Conservation (phyloP, 2,797 vertebrate species). For the Tragopan temminckii region DNA sequence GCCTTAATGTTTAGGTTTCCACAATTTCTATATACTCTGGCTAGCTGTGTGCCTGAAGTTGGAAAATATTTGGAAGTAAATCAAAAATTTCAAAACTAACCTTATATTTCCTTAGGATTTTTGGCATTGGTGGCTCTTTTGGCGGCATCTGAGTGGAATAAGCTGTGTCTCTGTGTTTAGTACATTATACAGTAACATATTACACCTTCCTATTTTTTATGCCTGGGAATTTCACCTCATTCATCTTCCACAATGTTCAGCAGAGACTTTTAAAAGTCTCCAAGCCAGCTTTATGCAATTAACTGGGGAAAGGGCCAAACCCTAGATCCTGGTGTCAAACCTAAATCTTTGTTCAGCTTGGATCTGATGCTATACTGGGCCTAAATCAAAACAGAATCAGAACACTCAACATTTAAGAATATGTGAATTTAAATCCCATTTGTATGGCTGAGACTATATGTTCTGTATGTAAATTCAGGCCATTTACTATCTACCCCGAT, state of each 20-base stretch:
- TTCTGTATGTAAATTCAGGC: not conserved
- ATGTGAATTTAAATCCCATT: not conserved
- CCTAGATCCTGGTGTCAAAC: constrained; percentile 50
- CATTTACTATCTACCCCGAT: not conserved
- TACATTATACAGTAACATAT: constrained; percentile 66
- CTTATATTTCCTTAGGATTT: constrained; percentile 61
- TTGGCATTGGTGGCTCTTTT: constrained; percentile 56
- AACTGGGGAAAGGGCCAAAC: constrained; percentile 33
- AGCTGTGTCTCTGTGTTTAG: constrained; percentile 63
- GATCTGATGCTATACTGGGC: not conserved
- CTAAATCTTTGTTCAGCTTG: not conserved
- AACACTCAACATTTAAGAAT: not conserved
- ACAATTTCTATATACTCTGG: constrained; percentile 53
- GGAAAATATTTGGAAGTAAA: constrained; percentile 70
- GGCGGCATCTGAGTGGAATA: constrained; percentile 66
- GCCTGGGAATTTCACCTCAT: constrained; percentile 72
- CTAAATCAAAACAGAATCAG: constrained; percentile 34
- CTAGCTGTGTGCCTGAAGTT: constrained; percentile 54
- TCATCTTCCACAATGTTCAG: constrained; percentile 61
- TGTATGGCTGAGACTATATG: not conserved
- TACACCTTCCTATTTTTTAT: constrained; percentile 56
- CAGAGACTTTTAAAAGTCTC: constrained; percentile 63
- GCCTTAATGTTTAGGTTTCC: constrained; percentile 56
- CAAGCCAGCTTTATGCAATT: constrained; percentile 50
- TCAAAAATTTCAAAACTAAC: constrained; percentile 63